phyloP scores from a whole-genome alignment of 1,140 invertebrate genomes.

The Zaprionus kolodkinae region DNA sequence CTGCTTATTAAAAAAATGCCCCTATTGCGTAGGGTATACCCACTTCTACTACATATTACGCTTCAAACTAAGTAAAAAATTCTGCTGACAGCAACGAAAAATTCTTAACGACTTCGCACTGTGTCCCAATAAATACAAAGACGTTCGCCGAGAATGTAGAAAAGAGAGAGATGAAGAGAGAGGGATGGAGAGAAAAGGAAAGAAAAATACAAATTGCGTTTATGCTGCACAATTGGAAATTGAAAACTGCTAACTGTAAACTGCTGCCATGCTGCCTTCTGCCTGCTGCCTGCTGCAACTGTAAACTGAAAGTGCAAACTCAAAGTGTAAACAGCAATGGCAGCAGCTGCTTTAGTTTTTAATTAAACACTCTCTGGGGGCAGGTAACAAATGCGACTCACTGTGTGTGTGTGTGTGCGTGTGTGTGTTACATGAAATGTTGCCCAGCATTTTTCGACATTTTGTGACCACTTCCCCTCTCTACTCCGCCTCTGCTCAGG shows the following conservation, averaged over 20 bases:
- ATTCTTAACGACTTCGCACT: conserved; percentile 37
- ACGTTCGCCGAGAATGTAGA: not conserved
- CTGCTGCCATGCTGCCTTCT: not conserved
- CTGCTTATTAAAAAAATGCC: conserved; percentile 3
- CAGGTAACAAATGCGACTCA: conserved; percentile 42
- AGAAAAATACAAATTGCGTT: conserved; percentile 50
- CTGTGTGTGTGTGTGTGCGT: conserved; percentile 42
- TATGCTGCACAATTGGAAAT: conserved; percentile 50
- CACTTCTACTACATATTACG: not conserved
- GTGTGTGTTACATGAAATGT: conserved; percentile 45
- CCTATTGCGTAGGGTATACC: not conserved
- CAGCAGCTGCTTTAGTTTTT: conserved; percentile 71
- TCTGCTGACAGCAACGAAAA: conserved; percentile 47
- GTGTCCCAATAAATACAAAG: conserved; percentile 27
- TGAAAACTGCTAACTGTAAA: conserved; percentile 47
- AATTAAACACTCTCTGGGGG: conserved; percentile 61
- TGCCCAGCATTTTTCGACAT: conserved; percentile 16
- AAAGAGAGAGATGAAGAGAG: not conserved
- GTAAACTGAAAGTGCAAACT: conserved; percentile 7
- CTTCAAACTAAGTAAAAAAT: conserved; percentile 13
- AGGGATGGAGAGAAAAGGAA: not conserved
- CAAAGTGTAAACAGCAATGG: conserved; percentile 44
- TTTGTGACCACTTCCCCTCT: not conserved
- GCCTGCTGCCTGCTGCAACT: not conserved
- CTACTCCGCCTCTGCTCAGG: not conserved